phyloP scores from a whole-genome alignment of 2,888 invertebrate species.

The Blastobasis adustella region DNA sequence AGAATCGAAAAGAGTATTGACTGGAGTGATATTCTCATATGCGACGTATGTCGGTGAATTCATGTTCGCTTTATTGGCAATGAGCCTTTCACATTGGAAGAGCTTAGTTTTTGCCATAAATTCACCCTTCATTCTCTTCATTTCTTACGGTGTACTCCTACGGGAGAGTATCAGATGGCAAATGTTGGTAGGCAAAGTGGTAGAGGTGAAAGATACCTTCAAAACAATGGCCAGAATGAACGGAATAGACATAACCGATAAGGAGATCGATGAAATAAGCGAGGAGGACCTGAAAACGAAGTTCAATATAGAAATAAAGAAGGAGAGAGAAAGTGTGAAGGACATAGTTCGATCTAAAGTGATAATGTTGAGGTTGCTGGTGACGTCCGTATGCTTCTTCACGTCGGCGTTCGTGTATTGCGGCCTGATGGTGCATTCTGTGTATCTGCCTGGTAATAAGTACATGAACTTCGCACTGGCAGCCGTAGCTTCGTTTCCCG shows the following conservation, averaged over 20 bases:
- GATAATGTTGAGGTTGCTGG: constrained; percentile 42
- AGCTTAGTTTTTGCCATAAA: too few relatives aligned
- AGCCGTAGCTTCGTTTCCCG: constrained; percentile 48
- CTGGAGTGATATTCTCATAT: constrained; percentile 50
- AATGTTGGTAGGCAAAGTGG: constrained; percentile 42
- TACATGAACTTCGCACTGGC: constrained; percentile 49
- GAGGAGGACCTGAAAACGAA: constrained; percentile 35
- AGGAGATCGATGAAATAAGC: constrained; percentile 36
- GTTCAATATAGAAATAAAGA: constrained; percentile 41
- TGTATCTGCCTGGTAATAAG: constrained; percentile 52
- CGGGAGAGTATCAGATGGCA: constrained; percentile 56
- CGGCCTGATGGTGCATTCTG: constrained; percentile 44
- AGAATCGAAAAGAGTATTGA: constrained; percentile 42
- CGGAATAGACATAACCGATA: constrained; percentile 29
- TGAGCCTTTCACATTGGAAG: constrained; percentile 18
- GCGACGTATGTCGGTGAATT: constrained; percentile 53
- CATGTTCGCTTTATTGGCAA: constrained; percentile 42
- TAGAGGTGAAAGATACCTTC: constrained; percentile 39
- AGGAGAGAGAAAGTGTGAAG: constrained; percentile 40
- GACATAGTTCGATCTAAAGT: constrained; percentile 45
- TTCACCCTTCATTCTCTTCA: constrained; percentile 37
- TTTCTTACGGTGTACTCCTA: constrained; percentile 34
- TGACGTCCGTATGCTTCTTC: constrained; percentile 48
- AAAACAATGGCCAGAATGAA: constrained; percentile 38
- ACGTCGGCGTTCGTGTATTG: constrained; percentile 53